Evolutionary conservation across 2,797 vertebrate species (phyloP), one percentile per base, ranked within the genome.

Genomic region (Bryconaethiops microstoma): DNA sequence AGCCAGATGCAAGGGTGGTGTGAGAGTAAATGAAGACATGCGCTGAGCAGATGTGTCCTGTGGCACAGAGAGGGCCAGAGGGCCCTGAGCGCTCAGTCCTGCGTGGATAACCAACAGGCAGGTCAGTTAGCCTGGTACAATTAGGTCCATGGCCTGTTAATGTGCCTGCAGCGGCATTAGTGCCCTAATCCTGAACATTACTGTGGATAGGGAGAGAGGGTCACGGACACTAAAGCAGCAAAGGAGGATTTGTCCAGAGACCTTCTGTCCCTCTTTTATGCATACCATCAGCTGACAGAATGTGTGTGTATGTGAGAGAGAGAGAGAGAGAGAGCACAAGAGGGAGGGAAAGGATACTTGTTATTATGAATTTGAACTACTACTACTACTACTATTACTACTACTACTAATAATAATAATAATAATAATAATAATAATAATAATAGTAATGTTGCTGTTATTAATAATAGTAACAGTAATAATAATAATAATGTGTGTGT

Each of bases 141-240:
- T 89, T 84, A 87, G 74, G 80, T 85, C 77, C 81, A 78, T 83
- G 87, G 79, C 80, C 74, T 81, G 75, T 83, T 86, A 83, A 88
- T 87, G 86, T 87, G 84, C 84, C 82, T 84, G 82, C 48, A 48
- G 81, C 69, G 71, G 86, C 85, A 85, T 88, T 87, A 90, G 86
- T 81, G 13, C 16, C 48, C 64, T 91, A 90, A 93, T 93, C 89
- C 88, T 81, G 82, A 67, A 86, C 85, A 88, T 87, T 86, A 88
- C 64, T 72, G 45, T 80, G 80, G 74, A 88, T 82, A 81, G 86
- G 83, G 89, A 86, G 87, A 86, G 80, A 86, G 77, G 82, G 83
- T 86, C 76, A 82, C 83, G 83, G 63, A 82, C 84, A 60, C 81
- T 87, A 88, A 90, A 90, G 83, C 85, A 86, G 83, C 77, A 84